Base-by-base conservation (phyloP, 1,140 invertebrate genomes). In the Nasonia giraulti region DNA sequence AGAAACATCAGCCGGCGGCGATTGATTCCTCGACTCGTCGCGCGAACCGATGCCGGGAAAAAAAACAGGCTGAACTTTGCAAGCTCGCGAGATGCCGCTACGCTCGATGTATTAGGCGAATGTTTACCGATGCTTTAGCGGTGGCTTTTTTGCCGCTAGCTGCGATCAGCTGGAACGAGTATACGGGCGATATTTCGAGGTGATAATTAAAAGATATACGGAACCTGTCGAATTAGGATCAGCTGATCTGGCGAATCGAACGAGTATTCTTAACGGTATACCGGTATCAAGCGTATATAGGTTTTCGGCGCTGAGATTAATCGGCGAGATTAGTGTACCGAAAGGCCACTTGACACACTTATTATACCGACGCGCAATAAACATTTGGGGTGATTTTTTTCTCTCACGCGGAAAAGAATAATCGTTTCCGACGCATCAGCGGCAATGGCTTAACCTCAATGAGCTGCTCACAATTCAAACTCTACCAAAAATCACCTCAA, bases 251-350 rank as follows among this genome's bases (percentile, higher is more conserved):
- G 20, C 20, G 20, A n/a, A 62, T 62, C 17, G 17, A 17, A 62
- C 55, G 14, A 17, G 33, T 37, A 37, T 62, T 76, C n/a, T 76
- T 50, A 82, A 82, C 73, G 81, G 73, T 68, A 82, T 20, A 17
- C 23, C 55, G 55, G 12, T 55, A 17, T 27, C 47, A 50, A 11
- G 0, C 47, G 0, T 14, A 55, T 10, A 66, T 66, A 17, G 17
- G 1, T 77, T 83, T 83, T 77, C 17, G n/a, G 23, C 69, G 62
- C 17, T 77, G 37, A 69, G 37, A 82, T 82, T 82, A 82, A 82
- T 68, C 23, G 23, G 11, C 6, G 14, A 44, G 47, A 82, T 76
- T 37, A 76, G 27, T 50, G 73, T 50, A 27, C 17, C 4, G 62
- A 33, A 27, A 82, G 2, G 69, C 11, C n/a, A 20, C 14, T 82